These are phyloP conservation scores for Labroides dimidiatus DNA, from an alignment of 2,797 vertebrate genomes.

Conservation along the genomic window DNA sequence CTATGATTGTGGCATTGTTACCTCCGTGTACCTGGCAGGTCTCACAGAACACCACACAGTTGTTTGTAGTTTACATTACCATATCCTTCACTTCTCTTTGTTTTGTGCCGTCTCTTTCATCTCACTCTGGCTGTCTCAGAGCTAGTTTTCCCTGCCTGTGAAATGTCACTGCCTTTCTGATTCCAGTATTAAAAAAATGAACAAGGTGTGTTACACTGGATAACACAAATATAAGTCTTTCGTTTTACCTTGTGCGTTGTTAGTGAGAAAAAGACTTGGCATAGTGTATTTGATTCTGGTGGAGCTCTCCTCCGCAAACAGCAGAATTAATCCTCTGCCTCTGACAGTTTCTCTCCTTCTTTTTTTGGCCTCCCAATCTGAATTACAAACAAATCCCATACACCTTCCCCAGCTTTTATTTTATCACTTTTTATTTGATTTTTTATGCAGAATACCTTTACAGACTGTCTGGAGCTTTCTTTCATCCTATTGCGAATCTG, in stretches of 20 bases:
- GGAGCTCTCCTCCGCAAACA: constrained; percentile 31
- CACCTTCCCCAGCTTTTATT: constrained; percentile 33
- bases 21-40: neutral
- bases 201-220: constrained; percentile 20
- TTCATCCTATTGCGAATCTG: constrained; percentile 26
- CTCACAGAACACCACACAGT: neutral
- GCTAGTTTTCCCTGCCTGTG: constrained; percentile 14
- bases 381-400: constrained; percentile 43
- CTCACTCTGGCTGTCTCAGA: constrained; percentile 5
- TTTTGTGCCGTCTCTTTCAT: neutral
- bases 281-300: constrained; percentile 27
- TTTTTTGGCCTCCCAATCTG: constrained; percentile 43
- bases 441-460: constrained; percentile 45
- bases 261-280: constrained; percentile 15
- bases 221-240: constrained; percentile 23
- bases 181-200: constrained; percentile 23
- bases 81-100: neutral
- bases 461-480: constrained; percentile 35
- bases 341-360: constrained; percentile 34
- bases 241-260: constrained; percentile 6
- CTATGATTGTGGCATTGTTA: constrained; percentile 5
- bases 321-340: constrained; percentile 34
- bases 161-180: constrained; percentile 26
- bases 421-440: constrained; percentile 45
- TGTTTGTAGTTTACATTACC: neutral